Conservation (phyloP, 2,797 vertebrate genomes). For the Kryptopterus vitreolus region DNA sequence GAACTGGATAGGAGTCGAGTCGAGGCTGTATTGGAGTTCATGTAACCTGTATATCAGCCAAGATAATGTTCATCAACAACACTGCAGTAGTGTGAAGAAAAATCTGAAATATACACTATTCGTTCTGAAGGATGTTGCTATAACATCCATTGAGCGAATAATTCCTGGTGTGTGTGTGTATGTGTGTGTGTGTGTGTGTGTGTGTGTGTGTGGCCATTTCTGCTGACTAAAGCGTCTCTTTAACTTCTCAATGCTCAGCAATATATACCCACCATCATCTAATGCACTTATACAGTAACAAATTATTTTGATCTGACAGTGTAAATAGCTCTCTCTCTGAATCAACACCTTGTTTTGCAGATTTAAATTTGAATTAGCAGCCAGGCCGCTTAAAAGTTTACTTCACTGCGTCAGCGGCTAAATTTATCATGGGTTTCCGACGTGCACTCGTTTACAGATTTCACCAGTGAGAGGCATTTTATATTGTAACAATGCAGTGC, state of each 20-base stretch:
- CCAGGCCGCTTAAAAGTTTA: background rate
- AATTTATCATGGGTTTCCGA: background rate
- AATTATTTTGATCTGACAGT: constrained; percentile 22
- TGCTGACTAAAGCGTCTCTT: constrained; percentile 14
- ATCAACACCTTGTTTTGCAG: constrained; percentile 22
- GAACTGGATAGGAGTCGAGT: too few relatives aligned
- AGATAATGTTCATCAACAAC: background rate
- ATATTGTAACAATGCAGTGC: background rate
- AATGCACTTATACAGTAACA: constrained; percentile 4
- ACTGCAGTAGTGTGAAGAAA: background rate
- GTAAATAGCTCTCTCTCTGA: constrained; percentile 26
- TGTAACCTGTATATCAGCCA: too few relatives aligned
- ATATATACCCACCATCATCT: constrained; percentile 15
- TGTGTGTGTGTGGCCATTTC: constrained; percentile 9
- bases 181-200: constrained; percentile 14
- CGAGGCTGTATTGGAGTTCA: background rate
- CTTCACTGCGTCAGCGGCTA: background rate
- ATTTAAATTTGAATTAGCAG: constrained; percentile 21
- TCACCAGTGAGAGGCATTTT: background rate
- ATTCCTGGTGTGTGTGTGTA: constrained; percentile 3
- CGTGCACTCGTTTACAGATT: too few relatives aligned
- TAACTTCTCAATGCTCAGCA: constrained; percentile 1
- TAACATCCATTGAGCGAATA: background rate
- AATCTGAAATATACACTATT: background rate
- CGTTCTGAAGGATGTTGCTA: background rate